These are phyloP conservation scores for Cydia pomonella DNA, from an alignment of 1,140 invertebrate genomes.

Conservation along the genomic window DNA sequence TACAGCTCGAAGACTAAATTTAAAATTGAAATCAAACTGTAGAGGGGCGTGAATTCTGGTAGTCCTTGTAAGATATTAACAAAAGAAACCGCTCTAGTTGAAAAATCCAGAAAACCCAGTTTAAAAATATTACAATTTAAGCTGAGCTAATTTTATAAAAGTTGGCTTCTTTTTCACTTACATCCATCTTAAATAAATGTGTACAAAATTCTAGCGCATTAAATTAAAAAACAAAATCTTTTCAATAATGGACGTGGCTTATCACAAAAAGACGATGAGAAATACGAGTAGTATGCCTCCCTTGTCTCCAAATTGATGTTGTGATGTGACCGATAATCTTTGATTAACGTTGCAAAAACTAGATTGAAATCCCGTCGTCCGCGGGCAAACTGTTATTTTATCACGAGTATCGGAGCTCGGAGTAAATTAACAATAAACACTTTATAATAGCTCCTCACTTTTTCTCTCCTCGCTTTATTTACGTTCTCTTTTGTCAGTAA, in stretches of 20 bases:
- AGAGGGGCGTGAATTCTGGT: too few species aligned
- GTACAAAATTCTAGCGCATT: not conserved
- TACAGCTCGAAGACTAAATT: too few species aligned
- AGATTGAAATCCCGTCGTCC: constrained; percentile 24
- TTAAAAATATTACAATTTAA: too few species aligned
- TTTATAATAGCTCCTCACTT: constrained; percentile 1
- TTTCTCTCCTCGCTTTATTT: not conserved
- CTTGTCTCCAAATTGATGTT: constrained; percentile 14
- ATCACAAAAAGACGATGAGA: constrained; percentile 13
- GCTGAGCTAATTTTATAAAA: not conserved
- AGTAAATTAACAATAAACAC: constrained; percentile 12
- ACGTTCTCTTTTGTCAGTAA: not conserved
- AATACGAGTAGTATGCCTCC: not conserved
- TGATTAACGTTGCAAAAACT: constrained; percentile 25
- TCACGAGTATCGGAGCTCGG: not conserved
- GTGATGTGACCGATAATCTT: not conserved
- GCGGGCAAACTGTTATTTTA: constrained; percentile 1
- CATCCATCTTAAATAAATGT: not conserved
- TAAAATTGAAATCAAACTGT: too few species aligned
- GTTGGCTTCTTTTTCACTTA: not conserved
- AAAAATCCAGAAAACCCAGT: too few species aligned
- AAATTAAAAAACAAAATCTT: not conserved
- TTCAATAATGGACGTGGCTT: constrained; percentile 18
- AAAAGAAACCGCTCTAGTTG: too few species aligned
- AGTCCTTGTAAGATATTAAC: too few species aligned